Evolutionary conservation across 2,113 vertebrate species (phyloP), one percentile per base, ranked within the genome.

Genomic region (Gadus chalcogrammus): DNA sequence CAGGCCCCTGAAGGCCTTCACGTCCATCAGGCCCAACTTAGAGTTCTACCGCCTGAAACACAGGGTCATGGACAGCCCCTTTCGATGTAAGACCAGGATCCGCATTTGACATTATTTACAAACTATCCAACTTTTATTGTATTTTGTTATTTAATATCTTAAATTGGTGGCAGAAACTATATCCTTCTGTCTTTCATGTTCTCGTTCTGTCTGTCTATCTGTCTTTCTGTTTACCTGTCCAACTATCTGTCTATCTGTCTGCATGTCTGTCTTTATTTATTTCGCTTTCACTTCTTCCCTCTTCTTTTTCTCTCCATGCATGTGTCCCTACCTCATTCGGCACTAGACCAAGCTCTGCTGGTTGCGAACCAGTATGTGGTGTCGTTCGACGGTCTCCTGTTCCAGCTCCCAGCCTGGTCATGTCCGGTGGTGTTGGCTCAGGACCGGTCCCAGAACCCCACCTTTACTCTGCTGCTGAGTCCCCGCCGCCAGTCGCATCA

Each of bases 351-450:
- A 42, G 92, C 94, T 1, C 27, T 95, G 73, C 64, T 96, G 83
- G 92, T 94, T 0, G 88, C 92, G 0, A 86, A 88, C 78, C 91
- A 91, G 82, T 92, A 92, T 24, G 22, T 92, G 15, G 88, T 94
- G 78, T 94, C 94, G 0, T 96, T 95, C 48, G 94, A 94, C 3
- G 92, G 94, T 2, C 90, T 68, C 66, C 79, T 94, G 31, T 91
- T 91, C 24, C 90, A 93, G 74, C 82, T 94, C 3, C 82, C 88
- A 11, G 70, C 42, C 42, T 7, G 42, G 11, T 82, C 64, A 9
- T 94, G 94, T 42, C 83, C 90, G 0, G 83, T 93, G 5, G 84
- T 94, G 28, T 85, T 95, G 22, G 93, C 94, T 75, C 90, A 88
- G 31, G 93, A 94, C 61, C 79, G 91, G 71, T 63, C 75, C 42